phyloP scores from a whole-genome alignment of 2,888 invertebrate genomes.

The Agrochola lota region DNA sequence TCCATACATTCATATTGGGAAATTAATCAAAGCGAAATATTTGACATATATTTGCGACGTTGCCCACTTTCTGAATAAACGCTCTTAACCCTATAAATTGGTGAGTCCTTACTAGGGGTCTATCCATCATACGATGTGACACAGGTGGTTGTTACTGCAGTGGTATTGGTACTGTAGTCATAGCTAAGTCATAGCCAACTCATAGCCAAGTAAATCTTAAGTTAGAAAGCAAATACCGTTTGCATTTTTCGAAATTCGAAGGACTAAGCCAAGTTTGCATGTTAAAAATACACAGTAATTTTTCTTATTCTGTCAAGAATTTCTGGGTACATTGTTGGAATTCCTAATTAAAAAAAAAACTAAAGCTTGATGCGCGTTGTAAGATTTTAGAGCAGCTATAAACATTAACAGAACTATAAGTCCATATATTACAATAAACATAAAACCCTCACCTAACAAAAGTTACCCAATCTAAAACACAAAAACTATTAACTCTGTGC shows the following conservation, averaged over 20 bases:
- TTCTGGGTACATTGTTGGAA: neutral
- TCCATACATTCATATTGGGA: too few species aligned
- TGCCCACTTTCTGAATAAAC: too few species aligned
- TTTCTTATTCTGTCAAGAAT: neutral
- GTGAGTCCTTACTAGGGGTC: too few species aligned
- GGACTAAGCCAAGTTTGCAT: neutral
- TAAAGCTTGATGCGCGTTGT: neutral
- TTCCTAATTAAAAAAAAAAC: slow-evolving; percentile 1
- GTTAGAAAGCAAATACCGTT: too few species aligned
- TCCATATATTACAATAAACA: slow-evolving; percentile 30
- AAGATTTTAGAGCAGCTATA: neutral
- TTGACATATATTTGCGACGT: too few species aligned
- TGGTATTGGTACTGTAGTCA: neutral
- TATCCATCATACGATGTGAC: neutral
- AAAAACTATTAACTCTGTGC: slow-evolving; percentile 49
- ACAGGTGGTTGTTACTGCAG: neutral
- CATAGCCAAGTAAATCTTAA: neutral
- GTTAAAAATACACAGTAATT: neutral
- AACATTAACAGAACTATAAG: neutral
- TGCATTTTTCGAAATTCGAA: neutral
- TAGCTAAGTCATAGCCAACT: too few species aligned
- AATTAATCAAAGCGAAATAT: too few species aligned
- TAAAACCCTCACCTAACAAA: slow-evolving; percentile 16
- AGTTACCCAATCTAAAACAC: slow-evolving; percentile 40
- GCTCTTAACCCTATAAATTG: neutral